These are phyloP conservation scores for Sorex araneus DNA, from an alignment of 2,113 vertebrate species.

Conservation along the genomic window DNA sequence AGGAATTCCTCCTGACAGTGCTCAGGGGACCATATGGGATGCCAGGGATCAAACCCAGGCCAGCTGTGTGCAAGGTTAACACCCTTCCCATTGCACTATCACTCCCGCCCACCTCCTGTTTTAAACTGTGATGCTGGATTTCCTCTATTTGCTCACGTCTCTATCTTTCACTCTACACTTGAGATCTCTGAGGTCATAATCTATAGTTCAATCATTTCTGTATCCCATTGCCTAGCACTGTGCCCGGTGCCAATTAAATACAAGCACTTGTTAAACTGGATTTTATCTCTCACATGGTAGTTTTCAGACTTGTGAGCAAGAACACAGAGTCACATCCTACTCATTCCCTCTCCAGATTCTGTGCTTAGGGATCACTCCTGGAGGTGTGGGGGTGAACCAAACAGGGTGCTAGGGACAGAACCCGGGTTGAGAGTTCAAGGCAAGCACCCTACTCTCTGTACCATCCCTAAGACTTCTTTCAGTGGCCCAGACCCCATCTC, in stretches of 20 bases:
- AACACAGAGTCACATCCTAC: not conserved
- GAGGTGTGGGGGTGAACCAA: no score
- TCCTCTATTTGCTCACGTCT: not conserved
- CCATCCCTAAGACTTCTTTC: no score
- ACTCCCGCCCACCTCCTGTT: no score
- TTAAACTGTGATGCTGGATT: not conserved
- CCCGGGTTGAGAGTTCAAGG: no score
- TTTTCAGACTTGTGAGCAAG: slow-evolving; percentile 4
- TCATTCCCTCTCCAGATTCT: not conserved
- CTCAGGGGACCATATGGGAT: no score
- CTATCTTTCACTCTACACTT: not conserved
- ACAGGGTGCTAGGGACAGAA: no score
- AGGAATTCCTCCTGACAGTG: no score
- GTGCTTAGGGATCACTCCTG: not conserved
- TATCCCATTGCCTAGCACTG: not conserved
- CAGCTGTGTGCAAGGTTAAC: no score
- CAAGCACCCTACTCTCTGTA: no score
- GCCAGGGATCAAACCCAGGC: no score
- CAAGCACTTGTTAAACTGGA: not conserved
- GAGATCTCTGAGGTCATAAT: not conserved
- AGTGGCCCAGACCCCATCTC: not conserved
- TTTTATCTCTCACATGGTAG: not conserved
- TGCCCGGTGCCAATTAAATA: not conserved
- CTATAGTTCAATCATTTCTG: not conserved
- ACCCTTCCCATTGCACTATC: no score